A percentile compares a stretch with the other conserved stretches of the same genome.
Conservation (phyloP, 2,888 invertebrate species). For the Archaeoteleia sp. region DNA sequence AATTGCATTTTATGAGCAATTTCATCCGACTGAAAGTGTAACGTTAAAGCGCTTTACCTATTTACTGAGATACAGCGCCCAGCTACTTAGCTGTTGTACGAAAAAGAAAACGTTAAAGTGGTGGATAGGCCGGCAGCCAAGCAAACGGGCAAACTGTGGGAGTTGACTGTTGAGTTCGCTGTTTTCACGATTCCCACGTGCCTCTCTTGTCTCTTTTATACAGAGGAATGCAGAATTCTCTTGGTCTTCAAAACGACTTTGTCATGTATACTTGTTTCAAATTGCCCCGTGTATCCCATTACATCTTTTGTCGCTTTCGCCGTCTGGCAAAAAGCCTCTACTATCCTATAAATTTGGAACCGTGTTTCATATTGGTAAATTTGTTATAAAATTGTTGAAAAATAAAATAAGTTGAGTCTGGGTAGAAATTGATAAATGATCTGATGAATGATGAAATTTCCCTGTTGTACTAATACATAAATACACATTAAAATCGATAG, state of each 20-base stretch:
- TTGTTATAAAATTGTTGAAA: too few relatives aligned
- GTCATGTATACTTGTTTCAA: slow-evolving; percentile 57
- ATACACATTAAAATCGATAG: too few relatives aligned
- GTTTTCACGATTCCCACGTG: slow-evolving; percentile 71
- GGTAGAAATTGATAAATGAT: too few relatives aligned
- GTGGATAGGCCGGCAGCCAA: slow-evolving; percentile 32
- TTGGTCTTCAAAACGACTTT: slow-evolving; percentile 32
- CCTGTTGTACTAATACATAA: too few relatives aligned
- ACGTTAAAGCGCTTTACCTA: too few relatives aligned
- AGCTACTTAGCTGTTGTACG: slow-evolving; percentile 62
- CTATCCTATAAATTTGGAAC: neutral
- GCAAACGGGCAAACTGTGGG: slow-evolving; percentile 47
- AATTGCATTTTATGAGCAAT: too few relatives aligned
- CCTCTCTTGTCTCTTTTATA: slow-evolving; percentile 54
- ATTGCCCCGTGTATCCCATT: slow-evolving; percentile 58
- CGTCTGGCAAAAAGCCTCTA: neutral
- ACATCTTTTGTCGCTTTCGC: slow-evolving; percentile 17
- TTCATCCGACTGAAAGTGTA: too few relatives aligned
- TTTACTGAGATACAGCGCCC: slow-evolving; percentile 63
- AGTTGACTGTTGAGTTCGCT: slow-evolving; percentile 53
- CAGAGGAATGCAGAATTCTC: slow-evolving; percentile 56
- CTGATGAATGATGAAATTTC: too few relatives aligned
- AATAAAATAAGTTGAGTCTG: too few relatives aligned
- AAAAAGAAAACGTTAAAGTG: slow-evolving; percentile 59
- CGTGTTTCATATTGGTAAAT: neutral